These are phyloP conservation scores for Camelus bactrianus DNA, from an alignment of 2,113 vertebrate genomes.

Conservation along the genomic window DNA sequence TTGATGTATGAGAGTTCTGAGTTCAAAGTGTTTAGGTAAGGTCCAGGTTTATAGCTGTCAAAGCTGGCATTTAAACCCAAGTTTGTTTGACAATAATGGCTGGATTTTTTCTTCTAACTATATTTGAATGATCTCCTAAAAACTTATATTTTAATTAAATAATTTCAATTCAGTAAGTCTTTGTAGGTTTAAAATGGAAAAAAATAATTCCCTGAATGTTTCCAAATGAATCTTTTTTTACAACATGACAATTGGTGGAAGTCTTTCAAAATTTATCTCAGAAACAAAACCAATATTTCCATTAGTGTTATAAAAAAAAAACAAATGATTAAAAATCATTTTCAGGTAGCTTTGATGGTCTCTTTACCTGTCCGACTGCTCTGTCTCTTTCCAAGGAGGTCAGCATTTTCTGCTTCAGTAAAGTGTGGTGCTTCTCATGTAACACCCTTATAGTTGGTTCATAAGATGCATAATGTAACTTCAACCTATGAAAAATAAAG, in stretches of 20 bases:
- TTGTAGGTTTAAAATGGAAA: neutral
- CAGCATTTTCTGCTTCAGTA: conserved; percentile 91
- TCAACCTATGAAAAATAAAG: conserved; percentile 87
- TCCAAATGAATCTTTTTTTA: conserved; percentile 36
- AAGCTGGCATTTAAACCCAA: neutral
- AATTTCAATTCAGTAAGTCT: neutral
- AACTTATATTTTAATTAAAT: neutral
- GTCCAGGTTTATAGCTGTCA: neutral
- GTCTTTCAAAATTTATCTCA: conserved; percentile 20
- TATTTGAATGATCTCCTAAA: neutral
- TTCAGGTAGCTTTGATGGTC: neutral
- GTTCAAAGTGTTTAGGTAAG: neutral
- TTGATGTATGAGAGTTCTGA: neutral
- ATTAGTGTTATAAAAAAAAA: neutral
- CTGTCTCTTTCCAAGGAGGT: conserved; percentile 90
- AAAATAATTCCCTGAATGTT: neutral
- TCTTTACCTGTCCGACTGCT: conserved; percentile 87
- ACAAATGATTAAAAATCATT: neutral
- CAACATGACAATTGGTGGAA: neutral
- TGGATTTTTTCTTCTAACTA: conserved; percentile 32
- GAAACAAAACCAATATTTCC: conserved; percentile 35
- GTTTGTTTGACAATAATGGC: neutral
- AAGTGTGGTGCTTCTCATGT: conserved; percentile 91
- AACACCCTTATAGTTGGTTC: conserved; percentile 89
- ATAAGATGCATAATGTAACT: conserved; percentile 90